Evolutionary conservation across 2,113 vertebrate species (phyloP).

Genomic region (Bufo bufo): DNA sequence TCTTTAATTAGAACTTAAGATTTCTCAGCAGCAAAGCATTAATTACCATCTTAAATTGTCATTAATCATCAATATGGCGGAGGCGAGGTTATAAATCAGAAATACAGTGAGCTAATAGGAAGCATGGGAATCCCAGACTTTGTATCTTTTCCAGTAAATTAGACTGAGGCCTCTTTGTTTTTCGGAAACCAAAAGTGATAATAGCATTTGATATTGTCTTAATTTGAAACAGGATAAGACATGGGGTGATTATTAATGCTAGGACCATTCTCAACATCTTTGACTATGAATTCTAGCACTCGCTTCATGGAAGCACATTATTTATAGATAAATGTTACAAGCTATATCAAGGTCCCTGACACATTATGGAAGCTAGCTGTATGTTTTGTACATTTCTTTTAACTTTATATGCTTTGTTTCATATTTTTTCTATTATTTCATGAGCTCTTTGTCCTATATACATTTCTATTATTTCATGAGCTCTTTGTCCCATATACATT

Average conservation of each 20-base stretch:
- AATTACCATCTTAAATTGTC: constrained; percentile 72
- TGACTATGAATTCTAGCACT: background rate
- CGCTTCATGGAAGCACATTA: background rate
- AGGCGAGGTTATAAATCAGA: constrained; percentile 66
- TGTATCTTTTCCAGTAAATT: constrained; percentile 61
- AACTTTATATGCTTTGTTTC: too few relatives aligned
- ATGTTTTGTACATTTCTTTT: too few relatives aligned
- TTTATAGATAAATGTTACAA: background rate
- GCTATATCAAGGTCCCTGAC: background rate
- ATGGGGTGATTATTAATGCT: background rate
- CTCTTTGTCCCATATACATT: too few relatives aligned
- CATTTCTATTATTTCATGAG: too few relatives aligned
- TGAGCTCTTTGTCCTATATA: too few relatives aligned
- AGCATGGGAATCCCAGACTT: constrained; percentile 57
- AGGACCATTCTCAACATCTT: background rate
- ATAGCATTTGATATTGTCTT: background rate
- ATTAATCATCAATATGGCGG: constrained; percentile 66
- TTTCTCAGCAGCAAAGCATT: constrained; percentile 67
- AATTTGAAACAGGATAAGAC: background rate
- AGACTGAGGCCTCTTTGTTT: constrained; percentile 61
- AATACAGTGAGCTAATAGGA: constrained; percentile 61
- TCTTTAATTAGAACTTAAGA: constrained; percentile 69
- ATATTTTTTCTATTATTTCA: too few relatives aligned
- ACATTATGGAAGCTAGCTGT: background rate
- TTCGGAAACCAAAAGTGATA: constrained; percentile 2